A percentile compares a stretch with the other conserved stretches of the same genome.
Evolutionary conservation across 35 echinoderm and acorn worm species (phyloP).

Genomic region (Amphiura filiformis): DNA sequence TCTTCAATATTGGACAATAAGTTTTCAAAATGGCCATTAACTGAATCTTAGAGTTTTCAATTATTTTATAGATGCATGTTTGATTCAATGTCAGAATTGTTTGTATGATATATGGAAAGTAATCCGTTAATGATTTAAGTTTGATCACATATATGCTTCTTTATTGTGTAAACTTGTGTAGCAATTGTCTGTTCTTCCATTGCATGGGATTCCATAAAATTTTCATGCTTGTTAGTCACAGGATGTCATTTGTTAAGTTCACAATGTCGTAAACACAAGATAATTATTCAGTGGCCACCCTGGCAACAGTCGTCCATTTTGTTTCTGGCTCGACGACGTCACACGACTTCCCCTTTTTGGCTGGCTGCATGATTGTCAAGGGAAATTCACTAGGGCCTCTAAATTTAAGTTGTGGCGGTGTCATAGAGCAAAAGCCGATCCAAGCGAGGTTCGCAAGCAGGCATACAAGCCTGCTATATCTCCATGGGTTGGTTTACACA

Average conservation of each 20-base stretch:
- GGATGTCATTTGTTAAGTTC: background rate
- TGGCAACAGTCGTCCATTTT: background rate
- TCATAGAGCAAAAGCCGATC: background rate
- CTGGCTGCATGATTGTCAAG: background rate
- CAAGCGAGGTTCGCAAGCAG: background rate
- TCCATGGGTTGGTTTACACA: constrained; percentile 1
- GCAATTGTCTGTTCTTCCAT: background rate
- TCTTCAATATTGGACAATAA: no score
- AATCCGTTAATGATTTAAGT: no score
- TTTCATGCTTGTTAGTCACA: background rate
- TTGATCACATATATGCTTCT: no score
- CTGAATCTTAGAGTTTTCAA: no score
- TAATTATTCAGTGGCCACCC: background rate
- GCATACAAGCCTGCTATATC: background rate
- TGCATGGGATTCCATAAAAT: background rate
- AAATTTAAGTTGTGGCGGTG: background rate
- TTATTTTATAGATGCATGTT: no score
- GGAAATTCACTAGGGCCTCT: background rate
- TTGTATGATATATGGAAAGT: no score
- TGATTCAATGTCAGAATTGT: no score
- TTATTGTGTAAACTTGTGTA: no score
- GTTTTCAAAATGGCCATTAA: no score
- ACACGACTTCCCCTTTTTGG: background rate
- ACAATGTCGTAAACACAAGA: background rate
- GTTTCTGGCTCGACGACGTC: background rate